These are phyloP conservation scores for Lasioglossum vierecki DNA, from an alignment of 2,888 invertebrate genomes.

Conservation along the genomic window DNA sequence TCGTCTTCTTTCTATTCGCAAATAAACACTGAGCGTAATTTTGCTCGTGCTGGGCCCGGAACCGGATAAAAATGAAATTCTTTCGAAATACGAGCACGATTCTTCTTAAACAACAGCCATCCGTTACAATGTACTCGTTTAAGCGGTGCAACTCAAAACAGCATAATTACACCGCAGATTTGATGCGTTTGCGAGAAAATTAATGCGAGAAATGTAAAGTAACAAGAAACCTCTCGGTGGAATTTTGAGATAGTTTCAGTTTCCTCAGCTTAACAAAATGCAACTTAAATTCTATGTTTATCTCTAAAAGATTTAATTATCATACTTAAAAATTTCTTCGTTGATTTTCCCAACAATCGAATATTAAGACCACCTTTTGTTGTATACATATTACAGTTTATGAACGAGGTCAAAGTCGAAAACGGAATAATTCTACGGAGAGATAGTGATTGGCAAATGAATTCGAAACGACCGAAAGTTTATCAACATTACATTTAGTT, in stretches of 20 bases:
- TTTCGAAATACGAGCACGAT: neutral
- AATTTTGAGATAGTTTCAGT: neutral
- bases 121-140: neutral
- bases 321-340: no score
- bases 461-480: neutral
- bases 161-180: neutral
- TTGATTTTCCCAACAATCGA: neutral
- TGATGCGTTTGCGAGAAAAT: neutral
- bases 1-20: constrained; percentile 32
- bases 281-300: neutral
- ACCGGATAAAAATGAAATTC: neutral
- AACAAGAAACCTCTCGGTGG: neutral
- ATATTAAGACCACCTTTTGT: no score
- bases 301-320: neutral
- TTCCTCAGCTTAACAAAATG: neutral
- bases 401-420: no score
- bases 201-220: neutral
- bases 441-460: neutral
- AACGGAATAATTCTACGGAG: neutral
- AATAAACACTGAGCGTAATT: constrained; percentile 26
- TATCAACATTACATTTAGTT: neutral
- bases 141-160: neutral
- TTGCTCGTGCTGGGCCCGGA: neutral
- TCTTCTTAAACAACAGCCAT: neutral
- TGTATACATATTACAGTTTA: no score